phyloP scores from a whole-genome alignment of 2,888 invertebrate species.

The Phyllotreta cruciferae region DNA sequence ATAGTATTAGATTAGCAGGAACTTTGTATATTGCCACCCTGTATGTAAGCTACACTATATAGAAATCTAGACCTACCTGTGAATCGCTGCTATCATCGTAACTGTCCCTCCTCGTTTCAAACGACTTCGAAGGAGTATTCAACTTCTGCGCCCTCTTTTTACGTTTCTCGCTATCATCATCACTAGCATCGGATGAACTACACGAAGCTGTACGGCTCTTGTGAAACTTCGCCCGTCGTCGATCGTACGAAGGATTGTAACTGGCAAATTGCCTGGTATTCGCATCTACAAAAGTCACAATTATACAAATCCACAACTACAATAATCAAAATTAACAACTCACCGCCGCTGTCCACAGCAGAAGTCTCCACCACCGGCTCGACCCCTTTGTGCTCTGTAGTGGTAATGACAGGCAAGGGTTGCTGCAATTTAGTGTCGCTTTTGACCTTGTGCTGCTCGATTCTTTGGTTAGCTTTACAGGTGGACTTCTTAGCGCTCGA shows the following conservation, averaged over 20 bases:
- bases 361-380: neutral
- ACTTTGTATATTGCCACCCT: too few relatives aligned
- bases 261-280: conserved; percentile 45
- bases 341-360: neutral
- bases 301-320: too few relatives aligned
- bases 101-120: conserved; percentile 71
- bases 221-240: conserved; percentile 72
- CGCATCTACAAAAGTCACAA: conserved; percentile 11
- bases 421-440: neutral
- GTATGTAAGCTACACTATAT: too few relatives aligned
- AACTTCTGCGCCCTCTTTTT: conserved; percentile 82
- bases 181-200: conserved; percentile 93
- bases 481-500: conserved; percentile 25
- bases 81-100: conserved; percentile 88
- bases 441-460: conserved; percentile 4
- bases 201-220: conserved; percentile 85
- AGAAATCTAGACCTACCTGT: too few relatives aligned
- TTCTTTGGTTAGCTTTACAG: conserved; percentile 16
- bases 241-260: conserved; percentile 61
- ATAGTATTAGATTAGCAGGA: neutral
- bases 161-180: conserved; percentile 82
- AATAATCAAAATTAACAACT: neutral
- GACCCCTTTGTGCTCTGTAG: neutral
- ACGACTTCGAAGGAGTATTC: conserved; percentile 59
- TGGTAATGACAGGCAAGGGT: conserved; percentile 7